Percentiles rank a stretch among this genome's conserved stretches.
phyloP scores from a whole-genome alignment of 30 jellyfish, hydroid and myxozoan species.

The Aurelia coerulea region DNA sequence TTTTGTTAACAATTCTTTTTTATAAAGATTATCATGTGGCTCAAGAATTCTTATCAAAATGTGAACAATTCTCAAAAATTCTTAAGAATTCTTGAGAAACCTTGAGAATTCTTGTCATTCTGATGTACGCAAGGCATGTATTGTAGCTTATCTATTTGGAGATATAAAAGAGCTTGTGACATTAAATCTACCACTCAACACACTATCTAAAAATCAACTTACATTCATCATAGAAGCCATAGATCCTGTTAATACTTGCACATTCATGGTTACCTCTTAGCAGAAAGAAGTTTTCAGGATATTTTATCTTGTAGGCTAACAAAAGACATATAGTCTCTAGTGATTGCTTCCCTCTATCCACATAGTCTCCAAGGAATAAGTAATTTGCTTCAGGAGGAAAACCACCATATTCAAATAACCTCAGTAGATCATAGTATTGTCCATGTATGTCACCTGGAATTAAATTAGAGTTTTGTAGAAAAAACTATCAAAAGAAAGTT shows the following conservation, averaged over 20 bases:
- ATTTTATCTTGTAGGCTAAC: slow-evolving; percentile 95
- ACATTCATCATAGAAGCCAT: slow-evolving; percentile 99
- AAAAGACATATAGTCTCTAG: slow-evolving; percentile 93
- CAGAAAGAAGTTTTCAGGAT: slow-evolving; percentile 97
- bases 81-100: too few species aligned
- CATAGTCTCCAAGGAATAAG: slow-evolving; percentile 98
- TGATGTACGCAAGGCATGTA: too few species aligned
- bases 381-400: slow-evolving; percentile 99
- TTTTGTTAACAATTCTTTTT: too few species aligned
- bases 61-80: too few species aligned
- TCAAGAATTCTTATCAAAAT: too few species aligned
- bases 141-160: too few species aligned
- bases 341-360: slow-evolving; percentile 99
- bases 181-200: too few species aligned
- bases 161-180: too few species aligned
- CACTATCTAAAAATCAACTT: slow-evolving; percentile 28
- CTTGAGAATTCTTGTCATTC: too few species aligned
- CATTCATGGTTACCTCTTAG: slow-evolving; percentile 99
- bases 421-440: slow-evolving; percentile 91
- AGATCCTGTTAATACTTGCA: slow-evolving; percentile 98
- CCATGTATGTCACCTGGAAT: slow-evolving; percentile 99
- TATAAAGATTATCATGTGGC: too few species aligned
- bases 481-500: too few species aligned
- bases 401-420: slow-evolving; percentile 98
- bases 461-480: background rate